Base-by-base conservation (phyloP, 2,888 invertebrate species). In the Cremastinae sp. region DNA sequence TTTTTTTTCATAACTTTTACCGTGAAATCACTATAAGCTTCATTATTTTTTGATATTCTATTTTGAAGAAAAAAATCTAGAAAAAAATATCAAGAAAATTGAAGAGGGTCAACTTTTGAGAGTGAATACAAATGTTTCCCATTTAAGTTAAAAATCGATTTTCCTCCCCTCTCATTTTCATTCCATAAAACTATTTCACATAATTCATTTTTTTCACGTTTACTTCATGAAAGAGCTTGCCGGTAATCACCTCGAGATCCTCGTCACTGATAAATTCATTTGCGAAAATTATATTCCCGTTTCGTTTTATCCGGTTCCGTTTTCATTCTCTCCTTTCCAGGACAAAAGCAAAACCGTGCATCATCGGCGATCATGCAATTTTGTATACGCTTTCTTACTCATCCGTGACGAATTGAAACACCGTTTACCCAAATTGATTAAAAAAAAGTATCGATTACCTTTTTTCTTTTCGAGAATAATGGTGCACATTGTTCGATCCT, bases 91-190 rank as follows among this genome's bases (percentile, higher is more conserved):
- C 4, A 14, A 22, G 0, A n/a, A 20, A 12, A 49, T 43, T 20
- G 38, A 71, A 65, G 68, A 72, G 64, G 68, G 64, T 71, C 75
- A 59, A 61, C 47, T 41, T 62, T 59, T 47, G 14, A 43, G 34
- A 34, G 47, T 16, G 47, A 49, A 41, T 47, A n/a, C 10, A 51
- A 53, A 12, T 20, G 38, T 20, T 54, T 20, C 14, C 12, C 34
- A 41, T 45, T 14, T 3, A 16, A 18, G 41, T 47, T 51, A 43
- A 2, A 16, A 41, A 38, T 10, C 20, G 61, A n/a, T 38, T 49
- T 51, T 38, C 20, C 54, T 18, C 34, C 54, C 14, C 18, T 34
- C n/a, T n/a, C n/a, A n/a, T n/a, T n/a, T n/a, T n/a, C n/a, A n/a
- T n/a, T n/a, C n/a, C n/a, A n/a, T n/a, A n/a, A n/a, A n/a, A n/a